These are phyloP conservation scores for Hemicordylus capensis DNA, from an alignment of 2,113 vertebrate genomes.

Conservation along the genomic window DNA sequence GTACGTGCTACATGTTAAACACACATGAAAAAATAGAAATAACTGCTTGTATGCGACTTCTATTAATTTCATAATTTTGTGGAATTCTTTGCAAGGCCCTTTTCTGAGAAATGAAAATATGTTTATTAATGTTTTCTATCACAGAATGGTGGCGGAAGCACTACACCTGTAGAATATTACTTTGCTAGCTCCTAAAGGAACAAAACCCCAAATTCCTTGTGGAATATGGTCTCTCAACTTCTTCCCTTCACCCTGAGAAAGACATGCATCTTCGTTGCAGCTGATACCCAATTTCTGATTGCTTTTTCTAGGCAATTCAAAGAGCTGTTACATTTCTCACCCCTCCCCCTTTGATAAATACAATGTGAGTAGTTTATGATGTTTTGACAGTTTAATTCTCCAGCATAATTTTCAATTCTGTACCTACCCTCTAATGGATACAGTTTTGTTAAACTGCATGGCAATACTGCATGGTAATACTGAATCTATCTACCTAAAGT, in stretches of 20 bases:
- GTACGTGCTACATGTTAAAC: neutral
- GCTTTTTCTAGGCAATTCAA: constrained; percentile 38
- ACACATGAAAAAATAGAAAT: neutral
- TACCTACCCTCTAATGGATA: constrained; percentile 49
- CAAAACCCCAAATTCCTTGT: neutral
- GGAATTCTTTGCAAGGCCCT: neutral
- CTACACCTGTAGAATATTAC: neutral
- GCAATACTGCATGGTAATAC: constrained; percentile 52
- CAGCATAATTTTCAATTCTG: constrained; percentile 56
- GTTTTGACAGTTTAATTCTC: constrained; percentile 58
- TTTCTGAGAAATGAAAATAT: neutral
- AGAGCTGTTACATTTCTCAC: constrained; percentile 3
- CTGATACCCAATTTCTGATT: constrained; percentile 23
- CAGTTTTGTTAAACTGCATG: constrained; percentile 40
- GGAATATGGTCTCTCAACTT: neutral
- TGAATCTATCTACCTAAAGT: constrained; percentile 52
- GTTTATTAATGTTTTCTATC: neutral
- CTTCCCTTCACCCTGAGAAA: neutral
- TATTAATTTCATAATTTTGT: neutral
- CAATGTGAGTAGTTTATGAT: constrained; percentile 55
- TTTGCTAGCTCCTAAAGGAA: neutral
- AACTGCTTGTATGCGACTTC: neutral
- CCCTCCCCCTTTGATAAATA: constrained; percentile 17
- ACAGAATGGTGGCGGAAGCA: neutral
- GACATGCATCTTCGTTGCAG: neutral